phyloP scores from a whole-genome alignment of 2,888 invertebrate genomes.

The Drosophila differens region DNA sequence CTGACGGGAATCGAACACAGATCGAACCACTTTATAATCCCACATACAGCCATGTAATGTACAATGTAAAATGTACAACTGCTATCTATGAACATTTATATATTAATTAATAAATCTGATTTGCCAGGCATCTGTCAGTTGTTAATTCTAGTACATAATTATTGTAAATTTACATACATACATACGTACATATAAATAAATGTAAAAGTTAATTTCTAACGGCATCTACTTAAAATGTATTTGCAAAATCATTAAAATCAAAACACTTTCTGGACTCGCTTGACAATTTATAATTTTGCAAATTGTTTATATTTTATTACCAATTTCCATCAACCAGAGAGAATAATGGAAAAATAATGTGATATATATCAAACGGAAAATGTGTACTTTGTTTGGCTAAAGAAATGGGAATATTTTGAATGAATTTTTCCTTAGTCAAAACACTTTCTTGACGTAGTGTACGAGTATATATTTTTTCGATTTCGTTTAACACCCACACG shows the following conservation, averaged over 20 bases:
- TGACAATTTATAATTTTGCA: not conserved
- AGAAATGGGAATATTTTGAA: not conserved
- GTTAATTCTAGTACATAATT: not conserved
- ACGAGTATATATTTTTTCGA: constrained; percentile 5
- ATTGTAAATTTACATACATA: not conserved
- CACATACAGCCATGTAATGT: not conserved
- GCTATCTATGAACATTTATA: too few species aligned
- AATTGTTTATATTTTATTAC: not conserved
- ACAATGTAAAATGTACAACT: not conserved
- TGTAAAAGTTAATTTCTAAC: not conserved
- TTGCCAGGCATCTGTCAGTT: not conserved
- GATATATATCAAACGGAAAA: not conserved
- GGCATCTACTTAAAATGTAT: not conserved
- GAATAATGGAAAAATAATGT: not conserved
- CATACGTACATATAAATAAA: not conserved
- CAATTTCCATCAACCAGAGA: not conserved
- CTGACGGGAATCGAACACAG: not conserved
- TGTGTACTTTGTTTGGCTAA: not conserved
- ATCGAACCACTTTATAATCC: not conserved
- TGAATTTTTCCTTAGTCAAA: not conserved
- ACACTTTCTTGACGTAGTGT: not conserved
- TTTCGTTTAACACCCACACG: constrained; percentile 41
- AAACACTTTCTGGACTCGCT: not conserved
- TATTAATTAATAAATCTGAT: not conserved
- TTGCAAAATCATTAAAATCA: not conserved